Evolutionary conservation across 2,797 vertebrate species (phyloP).

Genomic region (Pangasius larnaudii): DNA sequence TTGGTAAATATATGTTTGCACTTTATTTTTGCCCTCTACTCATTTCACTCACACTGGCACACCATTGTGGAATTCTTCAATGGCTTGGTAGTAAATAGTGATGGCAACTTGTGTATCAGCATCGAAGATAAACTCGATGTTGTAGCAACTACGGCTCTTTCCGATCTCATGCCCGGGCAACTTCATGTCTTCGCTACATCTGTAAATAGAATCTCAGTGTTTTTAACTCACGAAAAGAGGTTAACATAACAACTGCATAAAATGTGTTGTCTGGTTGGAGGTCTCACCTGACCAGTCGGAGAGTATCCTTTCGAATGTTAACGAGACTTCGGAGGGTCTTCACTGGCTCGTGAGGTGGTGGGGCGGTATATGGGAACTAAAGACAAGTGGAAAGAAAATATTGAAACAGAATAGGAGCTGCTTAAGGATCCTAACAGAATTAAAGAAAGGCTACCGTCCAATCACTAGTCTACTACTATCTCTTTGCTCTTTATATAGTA

Average conservation of each 20-base stretch:
- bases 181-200: conserved; percentile 92
- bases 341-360: conserved; percentile 95
- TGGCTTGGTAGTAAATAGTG: conserved; percentile 97
- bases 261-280: conserved; percentile 6
- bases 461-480: not conserved
- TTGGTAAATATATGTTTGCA: not conserved
- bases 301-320: conserved; percentile 97
- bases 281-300: conserved; percentile 90
- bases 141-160: conserved; percentile 87
- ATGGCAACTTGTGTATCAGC: conserved; percentile 93
- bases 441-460: not conserved
- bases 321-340: conserved; percentile 96
- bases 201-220: conserved; percentile 56
- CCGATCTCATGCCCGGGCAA: conserved; percentile 82
- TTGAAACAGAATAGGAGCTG: not conserved
- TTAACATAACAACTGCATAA: not conserved
- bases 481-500: not conserved
- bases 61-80: conserved; percentile 94
- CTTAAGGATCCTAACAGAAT: not conserved
- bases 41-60: conserved; percentile 85
- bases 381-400: conserved; percentile 16
- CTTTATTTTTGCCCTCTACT: not conserved
- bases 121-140: conserved; percentile 97
- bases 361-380: conserved; percentile 95
- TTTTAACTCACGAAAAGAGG: not conserved